Conservation (phyloP, 2,113 vertebrate genomes). For the Callipepla californica region DNA sequence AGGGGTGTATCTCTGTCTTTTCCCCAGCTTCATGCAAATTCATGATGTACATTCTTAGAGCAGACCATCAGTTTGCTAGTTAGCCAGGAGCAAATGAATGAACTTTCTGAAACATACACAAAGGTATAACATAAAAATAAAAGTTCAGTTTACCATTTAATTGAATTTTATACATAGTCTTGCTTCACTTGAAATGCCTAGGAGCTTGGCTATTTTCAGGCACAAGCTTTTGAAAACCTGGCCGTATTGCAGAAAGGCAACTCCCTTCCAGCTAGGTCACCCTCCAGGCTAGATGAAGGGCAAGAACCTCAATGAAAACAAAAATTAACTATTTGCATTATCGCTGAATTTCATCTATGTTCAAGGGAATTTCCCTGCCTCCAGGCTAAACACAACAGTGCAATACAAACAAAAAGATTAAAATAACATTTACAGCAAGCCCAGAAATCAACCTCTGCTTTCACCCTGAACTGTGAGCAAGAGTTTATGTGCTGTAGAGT, state of each 20-base stretch:
- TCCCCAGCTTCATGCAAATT: neutral
- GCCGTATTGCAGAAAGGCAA: neutral
- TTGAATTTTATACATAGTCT: neutral
- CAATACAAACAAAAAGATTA: neutral
- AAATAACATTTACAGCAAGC: neutral
- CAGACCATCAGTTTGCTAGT: neutral
- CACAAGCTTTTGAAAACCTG: neutral
- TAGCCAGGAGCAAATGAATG: neutral
- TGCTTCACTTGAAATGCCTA: neutral
- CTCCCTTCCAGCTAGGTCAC: neutral
- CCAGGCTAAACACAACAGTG: neutral
- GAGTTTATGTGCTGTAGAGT: neutral
- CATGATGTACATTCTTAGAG: neutral
- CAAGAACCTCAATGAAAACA: neutral
- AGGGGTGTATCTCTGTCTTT: neutral
- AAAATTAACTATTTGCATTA: neutral
- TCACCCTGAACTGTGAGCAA: neutral
- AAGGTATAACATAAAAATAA: neutral
- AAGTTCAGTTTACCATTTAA: neutral
- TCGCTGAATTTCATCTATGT: neutral
- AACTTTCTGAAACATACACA: neutral
- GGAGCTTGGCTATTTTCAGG: neutral
- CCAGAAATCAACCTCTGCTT: neutral
- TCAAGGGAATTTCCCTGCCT: neutral
- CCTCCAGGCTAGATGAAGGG: neutral